Base-by-base conservation (phyloP, 2,888 invertebrate species). In the Watsonalla cultraria region DNA sequence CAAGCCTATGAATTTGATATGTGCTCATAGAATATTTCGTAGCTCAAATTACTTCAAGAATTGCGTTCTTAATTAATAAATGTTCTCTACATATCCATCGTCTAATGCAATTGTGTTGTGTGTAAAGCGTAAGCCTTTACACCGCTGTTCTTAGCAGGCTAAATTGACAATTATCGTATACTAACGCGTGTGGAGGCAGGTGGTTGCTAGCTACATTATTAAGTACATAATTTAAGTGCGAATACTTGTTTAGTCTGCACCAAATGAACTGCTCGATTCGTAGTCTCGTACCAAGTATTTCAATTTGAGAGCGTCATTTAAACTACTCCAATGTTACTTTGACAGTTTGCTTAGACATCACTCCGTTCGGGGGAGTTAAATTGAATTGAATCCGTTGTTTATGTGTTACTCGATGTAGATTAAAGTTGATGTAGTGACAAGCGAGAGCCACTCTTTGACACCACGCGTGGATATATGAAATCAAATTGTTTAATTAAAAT, bases 281-380 rank as follows among this genome's bases (percentile, higher is more conserved):
- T 57, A 65, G 68, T 58, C 65, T 59, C 64, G 61, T 55, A 60
- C 61, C 70, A 72, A 77, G 73, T 73, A 76, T 79, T 81, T 79
- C 80, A 78, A 81, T 80, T 82, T 78, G 70, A 72, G 67, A 70
- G 72, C 74, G 76, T 76, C 78, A 80, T 78, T 80, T 78, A 72
- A 78, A 76, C 77, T 76, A 78, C 65, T 70, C 64, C 62, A 64
- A 71, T 76, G 76, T 73, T 76, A 76, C 72, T 79, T 78, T 78
- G 80, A 77, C 74, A 78, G 75, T 78, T 78, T 70, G 69, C 70
- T 64, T 63, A 72, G 69, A 71, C 75, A 69, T 72, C 70, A 70
- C 70, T 61, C 62, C 62, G 70, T 58, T 66, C 68, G 67, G 67
- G 73, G 75, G 49, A 49, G 77, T 72, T 71, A 69, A 75, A 81